These are phyloP conservation scores for Thunnus thynnus DNA, from an alignment of 2,113 vertebrate genomes.

Conservation along the genomic window DNA sequence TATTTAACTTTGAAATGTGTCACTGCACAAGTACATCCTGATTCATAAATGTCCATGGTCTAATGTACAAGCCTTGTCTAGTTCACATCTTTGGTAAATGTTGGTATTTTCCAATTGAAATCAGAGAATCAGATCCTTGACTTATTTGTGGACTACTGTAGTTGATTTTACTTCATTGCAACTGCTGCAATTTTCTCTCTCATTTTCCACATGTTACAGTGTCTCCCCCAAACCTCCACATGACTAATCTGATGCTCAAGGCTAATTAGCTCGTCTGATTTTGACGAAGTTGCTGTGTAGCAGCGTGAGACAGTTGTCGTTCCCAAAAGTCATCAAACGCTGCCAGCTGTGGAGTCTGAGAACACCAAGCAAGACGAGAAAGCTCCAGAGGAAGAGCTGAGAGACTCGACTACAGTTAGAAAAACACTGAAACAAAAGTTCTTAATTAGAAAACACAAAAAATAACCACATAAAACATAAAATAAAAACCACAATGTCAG, in stretches of 20 bases:
- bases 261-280: conserved; percentile 82
- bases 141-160: not conserved
- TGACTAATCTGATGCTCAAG: conserved; percentile 70
- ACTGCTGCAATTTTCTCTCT: conserved; percentile 35
- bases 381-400: conserved; percentile 49
- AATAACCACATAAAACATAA: not conserved
- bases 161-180: conserved; percentile 28
- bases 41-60: no score
- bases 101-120: not conserved
- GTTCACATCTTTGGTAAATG: not conserved
- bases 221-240: conserved; percentile 42
- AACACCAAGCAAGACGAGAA: conserved; percentile 17
- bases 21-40: not conserved
- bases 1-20: not conserved
- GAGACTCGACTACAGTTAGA: not conserved
- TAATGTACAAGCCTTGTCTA: not conserved
- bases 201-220: conserved; percentile 1
- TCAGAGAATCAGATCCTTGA: no score
- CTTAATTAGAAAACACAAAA: conserved; percentile 40
- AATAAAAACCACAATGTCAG: no score
- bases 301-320: conserved; percentile 51
- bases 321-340: conserved; percentile 65
- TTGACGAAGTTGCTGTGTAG: conserved; percentile 71
- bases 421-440: conserved; percentile 25
- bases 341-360: conserved; percentile 65